Conservation (phyloP, 2,797 vertebrate genomes). For the Rhabdophis nuchalis region DNA sequence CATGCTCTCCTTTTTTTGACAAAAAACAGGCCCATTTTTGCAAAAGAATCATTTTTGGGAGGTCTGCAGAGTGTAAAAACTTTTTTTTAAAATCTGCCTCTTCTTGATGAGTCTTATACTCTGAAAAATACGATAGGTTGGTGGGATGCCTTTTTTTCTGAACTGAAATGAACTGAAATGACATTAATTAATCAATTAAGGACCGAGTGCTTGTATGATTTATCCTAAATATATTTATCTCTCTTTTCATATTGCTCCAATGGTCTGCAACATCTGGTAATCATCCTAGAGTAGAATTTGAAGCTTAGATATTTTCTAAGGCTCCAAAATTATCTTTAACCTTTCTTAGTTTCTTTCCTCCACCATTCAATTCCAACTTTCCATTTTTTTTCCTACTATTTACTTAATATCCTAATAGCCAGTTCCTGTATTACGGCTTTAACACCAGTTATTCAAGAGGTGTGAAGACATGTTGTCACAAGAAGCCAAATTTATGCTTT, state of each 20-base stretch:
- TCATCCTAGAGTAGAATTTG: neutral
- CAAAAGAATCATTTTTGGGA: too few relatives aligned
- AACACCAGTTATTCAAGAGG: neutral
- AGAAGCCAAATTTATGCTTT: neutral
- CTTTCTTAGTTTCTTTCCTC: neutral
- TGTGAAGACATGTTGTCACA: neutral
- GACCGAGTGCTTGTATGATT: neutral
- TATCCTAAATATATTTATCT: neutral
- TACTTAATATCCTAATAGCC: neutral
- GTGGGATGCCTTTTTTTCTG: neutral
- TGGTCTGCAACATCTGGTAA: neutral
- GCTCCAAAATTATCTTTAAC: neutral
- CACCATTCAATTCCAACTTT: neutral
- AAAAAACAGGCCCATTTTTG: too few relatives aligned
- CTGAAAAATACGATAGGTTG: too few relatives aligned
- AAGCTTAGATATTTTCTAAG: neutral
- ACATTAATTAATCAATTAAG: neutral
- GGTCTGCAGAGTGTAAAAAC: too few relatives aligned
- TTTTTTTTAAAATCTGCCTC: too few relatives aligned
- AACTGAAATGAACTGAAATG: too few relatives aligned
- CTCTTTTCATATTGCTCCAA: neutral
- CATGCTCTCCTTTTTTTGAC: too few relatives aligned
- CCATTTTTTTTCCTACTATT: neutral
- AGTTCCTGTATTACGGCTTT: neutral
- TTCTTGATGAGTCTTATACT: too few relatives aligned